phyloP scores from a whole-genome alignment of 1,140 invertebrate genomes.

The Megalonaias nervosa region DNA sequence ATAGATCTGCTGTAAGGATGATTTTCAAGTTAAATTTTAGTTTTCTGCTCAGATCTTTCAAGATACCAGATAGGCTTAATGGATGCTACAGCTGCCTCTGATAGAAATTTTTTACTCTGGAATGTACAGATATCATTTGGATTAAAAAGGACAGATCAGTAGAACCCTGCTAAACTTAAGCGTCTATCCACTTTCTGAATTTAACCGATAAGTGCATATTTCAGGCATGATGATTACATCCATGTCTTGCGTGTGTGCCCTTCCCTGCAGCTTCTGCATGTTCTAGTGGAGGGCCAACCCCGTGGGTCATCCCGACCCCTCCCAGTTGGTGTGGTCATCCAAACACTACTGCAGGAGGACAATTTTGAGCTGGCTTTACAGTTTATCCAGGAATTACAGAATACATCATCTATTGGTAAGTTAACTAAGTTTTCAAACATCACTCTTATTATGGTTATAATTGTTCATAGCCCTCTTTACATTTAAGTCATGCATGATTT shows the following conservation, averaged over 20 bases:
- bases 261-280: conserved; percentile 50
- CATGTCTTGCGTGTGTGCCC: conserved; percentile 52
- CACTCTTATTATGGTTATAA: not conserved
- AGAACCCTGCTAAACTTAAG: not conserved
- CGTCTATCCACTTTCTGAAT: not conserved
- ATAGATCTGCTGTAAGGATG: too few species aligned
- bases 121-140: not conserved
- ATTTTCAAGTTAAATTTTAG: too few species aligned
- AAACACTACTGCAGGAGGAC: conserved; percentile 47
- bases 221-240: conserved; percentile 40
- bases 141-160: not conserved
- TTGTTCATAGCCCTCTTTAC: too few species aligned
- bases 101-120: not conserved
- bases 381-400: conserved; percentile 54
- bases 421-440: not conserved
- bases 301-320: conserved; percentile 36
- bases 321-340: conserved; percentile 51
- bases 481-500: too few species aligned
- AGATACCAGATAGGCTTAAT: not conserved
- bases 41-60: too few species aligned
- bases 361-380: conserved; percentile 50
- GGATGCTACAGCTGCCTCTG: not conserved
- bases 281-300: conserved; percentile 38
- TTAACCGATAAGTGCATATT: not conserved
- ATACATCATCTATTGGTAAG: conserved; percentile 33